phyloP scores from a whole-genome alignment of 2,888 invertebrate genomes.

The Beris morrisii region DNA sequence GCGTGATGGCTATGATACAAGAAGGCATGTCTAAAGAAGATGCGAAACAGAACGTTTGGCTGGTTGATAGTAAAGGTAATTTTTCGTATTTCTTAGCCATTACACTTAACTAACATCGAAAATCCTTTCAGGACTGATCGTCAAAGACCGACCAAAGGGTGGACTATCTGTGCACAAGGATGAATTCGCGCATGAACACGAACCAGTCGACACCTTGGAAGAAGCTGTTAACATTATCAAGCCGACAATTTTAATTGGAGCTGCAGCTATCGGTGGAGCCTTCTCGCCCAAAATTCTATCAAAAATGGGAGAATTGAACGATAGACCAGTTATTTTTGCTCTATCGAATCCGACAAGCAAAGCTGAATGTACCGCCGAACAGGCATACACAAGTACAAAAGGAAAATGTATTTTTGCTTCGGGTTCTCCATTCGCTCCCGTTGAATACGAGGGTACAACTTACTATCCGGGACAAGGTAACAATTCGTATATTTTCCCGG shows the following conservation, averaged over 20 bases:
- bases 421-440: slow-evolving; percentile 93
- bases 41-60: slow-evolving; percentile 83
- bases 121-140: slow-evolving; percentile 72
- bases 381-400: slow-evolving; percentile 85
- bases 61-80: slow-evolving; percentile 83
- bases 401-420: slow-evolving; percentile 93
- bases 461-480: slow-evolving; percentile 95
- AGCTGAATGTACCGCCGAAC: slow-evolving; percentile 99
- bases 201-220: slow-evolving; percentile 73
- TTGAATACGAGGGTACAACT: slow-evolving; percentile 76
- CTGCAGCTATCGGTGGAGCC: slow-evolving; percentile 91
- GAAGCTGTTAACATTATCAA: slow-evolving; percentile 80
- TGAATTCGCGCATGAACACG: slow-evolving; percentile 76
- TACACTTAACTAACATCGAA: not conserved
- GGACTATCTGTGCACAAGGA: slow-evolving; percentile 79
- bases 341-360: slow-evolving; percentile 97
- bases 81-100: too few species aligned
- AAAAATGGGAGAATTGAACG: slow-evolving; percentile 82
- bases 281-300: slow-evolving; percentile 85
- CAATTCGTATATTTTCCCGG: slow-evolving; percentile 97
- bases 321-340: slow-evolving; percentile 92
- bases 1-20: slow-evolving; percentile 88
- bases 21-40: slow-evolving; percentile 78
- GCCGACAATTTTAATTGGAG: slow-evolving; percentile 92
- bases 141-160: slow-evolving; percentile 81